phyloP scores from a whole-genome alignment of 2,888 invertebrate species.

The Mactromeris polynyma region DNA sequence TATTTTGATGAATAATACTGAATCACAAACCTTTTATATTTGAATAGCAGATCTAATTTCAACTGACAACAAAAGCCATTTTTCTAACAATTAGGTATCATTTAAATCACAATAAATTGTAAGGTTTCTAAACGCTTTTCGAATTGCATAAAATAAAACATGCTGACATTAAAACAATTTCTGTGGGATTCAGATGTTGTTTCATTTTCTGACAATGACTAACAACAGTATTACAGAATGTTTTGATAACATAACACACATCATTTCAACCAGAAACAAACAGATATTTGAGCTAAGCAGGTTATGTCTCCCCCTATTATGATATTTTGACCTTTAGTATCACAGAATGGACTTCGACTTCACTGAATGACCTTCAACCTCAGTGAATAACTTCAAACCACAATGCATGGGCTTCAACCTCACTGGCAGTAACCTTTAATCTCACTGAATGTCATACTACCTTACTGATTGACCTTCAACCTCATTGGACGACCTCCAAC shows the following conservation, averaged over 20 bases:
- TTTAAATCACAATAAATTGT: background rate
- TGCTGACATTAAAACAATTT: background rate
- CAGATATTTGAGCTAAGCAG: too few relatives aligned
- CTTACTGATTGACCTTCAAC: background rate
- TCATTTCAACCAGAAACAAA: too few relatives aligned
- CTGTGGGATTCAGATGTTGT: background rate
- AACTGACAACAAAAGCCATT: background rate
- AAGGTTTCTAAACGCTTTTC: background rate
- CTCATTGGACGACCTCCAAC: background rate
- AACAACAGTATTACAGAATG: too few relatives aligned
- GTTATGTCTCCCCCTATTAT: too few relatives aligned
- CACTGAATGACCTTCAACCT: background rate
- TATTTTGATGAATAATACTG: background rate
- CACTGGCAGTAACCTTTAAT: background rate
- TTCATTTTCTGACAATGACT: background rate
- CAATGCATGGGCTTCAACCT: background rate
- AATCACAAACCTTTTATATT: background rate
- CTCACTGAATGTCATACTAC: background rate
- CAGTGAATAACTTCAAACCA: background rate
- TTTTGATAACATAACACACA: too few relatives aligned
- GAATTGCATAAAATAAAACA: background rate
- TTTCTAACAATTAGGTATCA: background rate
- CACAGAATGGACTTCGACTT: background rate
- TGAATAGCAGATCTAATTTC: background rate
- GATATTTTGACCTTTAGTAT: background rate